Evolutionary conservation across 2,113 vertebrate species (phyloP), one percentile per base, ranked within the genome.

Genomic region (Peromyscus maniculatus): DNA sequence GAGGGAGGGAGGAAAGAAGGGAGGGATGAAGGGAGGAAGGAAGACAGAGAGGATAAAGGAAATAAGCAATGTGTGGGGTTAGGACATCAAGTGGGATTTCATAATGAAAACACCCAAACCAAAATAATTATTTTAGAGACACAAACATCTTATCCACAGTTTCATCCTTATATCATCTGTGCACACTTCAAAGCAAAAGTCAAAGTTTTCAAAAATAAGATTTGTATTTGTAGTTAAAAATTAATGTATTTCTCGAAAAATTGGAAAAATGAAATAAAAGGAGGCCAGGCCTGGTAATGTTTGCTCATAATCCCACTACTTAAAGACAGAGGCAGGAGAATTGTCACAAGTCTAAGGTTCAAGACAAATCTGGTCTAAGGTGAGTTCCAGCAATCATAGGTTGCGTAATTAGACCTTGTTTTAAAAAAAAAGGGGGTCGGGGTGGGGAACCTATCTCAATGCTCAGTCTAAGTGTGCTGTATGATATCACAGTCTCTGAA

Each of bases 21-120:
- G 3, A 33, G 15, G 19, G 28, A 52, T 0, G 52, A 1, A 62
- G 5, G 22, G 39, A 74, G 22, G 39, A 74, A 5, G 19, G 7
- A 19, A 89, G 3, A 12, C 16, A 59, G 5, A n/a, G 3, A 5
- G 72, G 24, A 39, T 19, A 24, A 75, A 24, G 39, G 74, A 46
- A 33, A 24, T 7, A n/a, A 49, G 26, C 17, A 24, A 1, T 3
- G 24, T 10, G 3, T 8, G 0, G 9, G 1, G 21, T 39, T 0
- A 33, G 24, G 33, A 10, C 62, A 69, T 55, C 24, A 36, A 36
- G 59, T n/a, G 39, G 33, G 12, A 46, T 66, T 84, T 78, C 52
- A 69, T 24, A 52, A 67, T 26, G n/a, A 46, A 74, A 78, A n/a
- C 2, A 17, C 2, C 21, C 10, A 49, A 57, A 43, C 49, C 55